Conservation (phyloP, 2,113 vertebrate species). For the Brienomyrus brachyistius region DNA sequence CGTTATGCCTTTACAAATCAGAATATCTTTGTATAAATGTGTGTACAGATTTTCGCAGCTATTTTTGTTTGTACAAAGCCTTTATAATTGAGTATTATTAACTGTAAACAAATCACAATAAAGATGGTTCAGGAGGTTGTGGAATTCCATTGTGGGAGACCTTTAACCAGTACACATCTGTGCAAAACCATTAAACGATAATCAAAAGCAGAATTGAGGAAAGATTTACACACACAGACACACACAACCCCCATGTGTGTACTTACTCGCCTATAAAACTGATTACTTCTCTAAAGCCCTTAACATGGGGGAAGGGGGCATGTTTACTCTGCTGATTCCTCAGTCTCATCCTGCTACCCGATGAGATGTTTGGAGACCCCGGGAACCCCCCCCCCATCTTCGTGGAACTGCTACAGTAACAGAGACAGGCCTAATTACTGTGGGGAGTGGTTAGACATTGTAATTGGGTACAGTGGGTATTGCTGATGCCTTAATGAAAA, state of each 20-base stretch:
- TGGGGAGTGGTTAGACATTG: constrained; percentile 38
- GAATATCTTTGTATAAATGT: no score
- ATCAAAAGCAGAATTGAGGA: neutral
- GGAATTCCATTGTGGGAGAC: neutral
- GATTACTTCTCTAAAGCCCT: neutral
- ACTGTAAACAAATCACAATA: neutral
- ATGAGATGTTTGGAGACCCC: neutral
- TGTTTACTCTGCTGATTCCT: neutral
- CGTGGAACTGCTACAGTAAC: neutral
- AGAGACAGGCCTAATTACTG: constrained; percentile 37
- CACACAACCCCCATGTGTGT: neutral
- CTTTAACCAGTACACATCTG: neutral
- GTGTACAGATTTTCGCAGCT: no score
- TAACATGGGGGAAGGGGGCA: neutral
- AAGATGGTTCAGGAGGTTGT: neutral
- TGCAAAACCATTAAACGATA: neutral
- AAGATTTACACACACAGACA: neutral
- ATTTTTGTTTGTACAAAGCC: no score
- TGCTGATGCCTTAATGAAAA: constrained; percentile 43
- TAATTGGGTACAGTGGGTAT: constrained; percentile 24
- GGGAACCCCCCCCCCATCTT: neutral
- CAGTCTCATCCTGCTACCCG: neutral
- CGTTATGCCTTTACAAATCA: no score
- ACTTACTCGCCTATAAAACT: neutral
- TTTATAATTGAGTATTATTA: neutral